Base-by-base conservation (phyloP, 2,113 vertebrate species). In the Holacanthus passer region DNA sequence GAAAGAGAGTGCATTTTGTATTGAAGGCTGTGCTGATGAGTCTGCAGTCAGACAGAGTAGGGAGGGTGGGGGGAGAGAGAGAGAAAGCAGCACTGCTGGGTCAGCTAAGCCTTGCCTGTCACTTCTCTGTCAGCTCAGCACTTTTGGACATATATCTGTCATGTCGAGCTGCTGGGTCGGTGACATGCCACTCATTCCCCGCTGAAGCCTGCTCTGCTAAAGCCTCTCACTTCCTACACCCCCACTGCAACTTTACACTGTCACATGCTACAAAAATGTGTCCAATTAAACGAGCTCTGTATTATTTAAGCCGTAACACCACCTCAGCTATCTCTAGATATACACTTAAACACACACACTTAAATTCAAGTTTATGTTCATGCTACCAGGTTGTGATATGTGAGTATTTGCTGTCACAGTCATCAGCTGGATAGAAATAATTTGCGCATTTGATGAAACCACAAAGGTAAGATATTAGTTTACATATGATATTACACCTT, bases 21-120 rank as follows among this genome's bases (percentile, higher is more conserved):
- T 85, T 84, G 82, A 86, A 67, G 73, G 81, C 84, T 59, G 1
- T 87, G 85, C 77, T 92, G 90, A 89, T 82, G 86, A 87, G 83
- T 88, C 72, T 88, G 89, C 86, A 93, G 84, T 88, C 81, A 74
- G 83, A 87, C 79, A 82, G 67, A 82, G 81, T 60, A n/a, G n/a
- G n/a, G n/a, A n/a, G n/a, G n/a, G n/a, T n/a, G n/a, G 64, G 73
- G 78, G 32, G 59, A 63, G 69, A 5, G 64, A 41, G 83, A 39
- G 64, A 39, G 84, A 39, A 87, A 62, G 86, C 87, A 75, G 79
- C 90, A 64, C 63, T 93, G 93, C 93, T 92, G 91, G 93, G 77
- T 94, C 93, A 93, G 93, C 93, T 80, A 88, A 90, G 90, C 84
- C 83, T 82, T 73, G 79, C 82, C 92, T 88, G 87, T 87, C 87